These are phyloP conservation scores for Acrocephalus kingi DNA, from an alignment of 2,113 vertebrate genomes.

Conservation along the genomic window DNA sequence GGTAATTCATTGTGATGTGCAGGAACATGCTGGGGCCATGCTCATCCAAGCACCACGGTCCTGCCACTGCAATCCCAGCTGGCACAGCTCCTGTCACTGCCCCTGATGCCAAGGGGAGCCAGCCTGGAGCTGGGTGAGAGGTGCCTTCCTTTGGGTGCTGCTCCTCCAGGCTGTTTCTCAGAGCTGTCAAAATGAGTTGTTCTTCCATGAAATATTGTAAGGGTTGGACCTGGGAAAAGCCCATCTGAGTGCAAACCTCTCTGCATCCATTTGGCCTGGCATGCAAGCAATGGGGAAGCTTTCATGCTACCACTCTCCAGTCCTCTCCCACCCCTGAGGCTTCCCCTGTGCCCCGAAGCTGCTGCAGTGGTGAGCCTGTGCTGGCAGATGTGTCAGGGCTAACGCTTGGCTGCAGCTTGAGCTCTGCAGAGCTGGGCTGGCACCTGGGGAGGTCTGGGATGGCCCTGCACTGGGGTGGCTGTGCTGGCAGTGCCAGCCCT, in stretches of 20 bases:
- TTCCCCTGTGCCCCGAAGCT: background rate
- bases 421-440: background rate
- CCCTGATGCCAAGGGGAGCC: background rate
- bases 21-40: background rate
- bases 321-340: background rate
- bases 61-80: background rate
- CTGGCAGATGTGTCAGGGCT: background rate
- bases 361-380: background rate
- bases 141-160: background rate
- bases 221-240: background rate
- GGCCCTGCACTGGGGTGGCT: background rate
- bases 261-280: background rate
- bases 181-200: background rate
- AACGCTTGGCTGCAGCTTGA: rapidly evolving
- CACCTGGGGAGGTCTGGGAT: background rate
- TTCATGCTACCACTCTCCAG: background rate
- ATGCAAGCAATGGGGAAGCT: background rate
- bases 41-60: background rate
- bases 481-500: background rate
- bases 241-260: background rate
- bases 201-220: conserved; percentile 20
- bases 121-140: background rate
- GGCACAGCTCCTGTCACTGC: background rate
- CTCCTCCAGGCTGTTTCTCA: background rate
- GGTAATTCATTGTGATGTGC: background rate